Evolutionary conservation across 2,888 invertebrate genomes (phyloP).

Genomic region (Palloptera scutellata): DNA sequence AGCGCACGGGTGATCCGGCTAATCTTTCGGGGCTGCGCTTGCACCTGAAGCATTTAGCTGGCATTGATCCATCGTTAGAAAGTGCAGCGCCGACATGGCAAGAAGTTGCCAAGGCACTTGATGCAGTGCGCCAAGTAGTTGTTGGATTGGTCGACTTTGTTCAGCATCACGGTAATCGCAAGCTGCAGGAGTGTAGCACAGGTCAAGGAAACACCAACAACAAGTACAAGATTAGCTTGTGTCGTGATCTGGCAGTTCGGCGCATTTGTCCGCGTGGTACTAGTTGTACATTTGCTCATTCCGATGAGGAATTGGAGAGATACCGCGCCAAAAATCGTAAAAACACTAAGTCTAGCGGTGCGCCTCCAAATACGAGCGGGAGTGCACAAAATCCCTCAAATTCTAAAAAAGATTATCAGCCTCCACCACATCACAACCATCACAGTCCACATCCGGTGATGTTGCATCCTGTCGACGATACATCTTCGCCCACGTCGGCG

Average conservation of each 20-base stretch:
- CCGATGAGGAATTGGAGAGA: conserved; percentile 88
- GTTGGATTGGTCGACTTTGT: conserved; percentile 81
- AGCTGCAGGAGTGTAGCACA: conserved; percentile 69
- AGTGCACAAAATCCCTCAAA: conserved; percentile 15
- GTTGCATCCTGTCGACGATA: conserved; percentile 32
- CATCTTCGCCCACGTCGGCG: conserved; percentile 37
- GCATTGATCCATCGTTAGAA: conserved; percentile 85
- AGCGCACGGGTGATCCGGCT: conserved; percentile 85
- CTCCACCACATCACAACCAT: conserved; percentile 23
- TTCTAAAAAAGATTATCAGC: conserved; percentile 34
- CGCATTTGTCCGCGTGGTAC: conserved; percentile 86
- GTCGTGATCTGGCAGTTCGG: conserved; percentile 81
- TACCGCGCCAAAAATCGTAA: conserved; percentile 75
- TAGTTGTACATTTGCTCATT: conserved; percentile 92
- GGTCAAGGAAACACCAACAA: conserved; percentile 67
- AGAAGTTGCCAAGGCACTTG: conserved; percentile 73
- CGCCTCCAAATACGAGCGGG: conserved; percentile 44
- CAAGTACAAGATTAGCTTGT: conserved; percentile 91
- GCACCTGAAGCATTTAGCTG: conserved; percentile 84
- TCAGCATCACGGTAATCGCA: conserved; percentile 76
- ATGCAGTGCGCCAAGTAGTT: conserved; percentile 76
- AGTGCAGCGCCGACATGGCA: conserved; percentile 71
- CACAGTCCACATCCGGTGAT: conserved; percentile 23
- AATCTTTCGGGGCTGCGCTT: conserved; percentile 79
- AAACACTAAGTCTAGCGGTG: conserved; percentile 51